Base-by-base conservation (phyloP, 2,888 invertebrate genomes). In the Heliconius aoede region DNA sequence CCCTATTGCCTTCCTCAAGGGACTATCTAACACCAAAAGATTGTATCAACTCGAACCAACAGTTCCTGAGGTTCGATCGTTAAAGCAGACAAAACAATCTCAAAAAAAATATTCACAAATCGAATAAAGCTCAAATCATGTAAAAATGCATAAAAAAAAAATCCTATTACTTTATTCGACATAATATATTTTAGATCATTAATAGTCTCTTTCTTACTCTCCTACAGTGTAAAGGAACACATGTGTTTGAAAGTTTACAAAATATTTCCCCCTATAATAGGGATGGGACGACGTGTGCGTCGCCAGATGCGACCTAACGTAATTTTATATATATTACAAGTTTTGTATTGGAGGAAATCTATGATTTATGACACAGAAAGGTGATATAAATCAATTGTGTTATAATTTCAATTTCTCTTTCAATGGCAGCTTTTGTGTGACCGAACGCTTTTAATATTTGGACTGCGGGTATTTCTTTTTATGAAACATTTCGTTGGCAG, bases 281-380 rank as follows among this genome's bases (percentile, higher is more conserved):
- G 74, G 71, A 76, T 71, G 73, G 61, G 60, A 76, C 73, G 58
- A 67, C 77, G 79, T 81, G 81, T 67, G 81, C 78, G 68, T 67
- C 36, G 51, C 71, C 81, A 81, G 78, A 78, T 81, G 81, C 71
- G 78, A 32, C 80, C 78, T 72, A 55, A 60, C 75, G 51, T 67
- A 67, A 78, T 75, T 75, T 75, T 75, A 75, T 75, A 78, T 75
- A 65, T 77, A 72, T 74, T 75, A 68, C 67, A 69, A 73, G 28
- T 74, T 55, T 74, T 69, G 67, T 64, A 65, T 74, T 65, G 71
- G 74, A 62, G 32, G 30, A 69, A 69, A 69, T 69, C 69, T 24
- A 75, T 75, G 68, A 61, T 51, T 69, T 61, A 75, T 62, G 61
- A 21, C 61, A 61, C 40, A 13, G 72, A 40, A 26, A 72, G 72